These are phyloP conservation scores for Ceratotherium simum DNA, from an alignment of 2,113 vertebrate genomes.

Conservation along the genomic window DNA sequence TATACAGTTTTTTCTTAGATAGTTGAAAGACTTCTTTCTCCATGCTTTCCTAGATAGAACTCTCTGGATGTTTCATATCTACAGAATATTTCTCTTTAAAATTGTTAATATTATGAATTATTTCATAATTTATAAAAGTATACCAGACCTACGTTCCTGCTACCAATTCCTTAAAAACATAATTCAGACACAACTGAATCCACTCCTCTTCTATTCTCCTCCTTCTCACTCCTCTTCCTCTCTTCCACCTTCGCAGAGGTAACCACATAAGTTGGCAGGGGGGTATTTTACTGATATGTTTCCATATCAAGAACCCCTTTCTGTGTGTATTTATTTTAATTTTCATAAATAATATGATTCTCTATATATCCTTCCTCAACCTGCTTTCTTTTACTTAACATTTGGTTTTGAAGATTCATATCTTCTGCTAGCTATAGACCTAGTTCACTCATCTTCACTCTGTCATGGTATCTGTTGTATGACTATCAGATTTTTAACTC, in stretches of 20 bases:
- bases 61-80: background rate
- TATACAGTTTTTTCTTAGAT: background rate
- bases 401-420: conserved; percentile 23
- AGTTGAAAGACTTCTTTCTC: background rate
- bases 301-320: background rate
- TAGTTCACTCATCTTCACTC: background rate
- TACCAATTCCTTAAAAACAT: background rate
- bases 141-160: background rate
- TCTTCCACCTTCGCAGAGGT: background rate
- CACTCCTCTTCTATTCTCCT: background rate
- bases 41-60: background rate
- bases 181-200: background rate
- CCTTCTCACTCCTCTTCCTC: background rate
- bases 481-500: background rate
- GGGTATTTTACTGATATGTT: background rate
- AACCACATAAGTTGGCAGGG: background rate
- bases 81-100: background rate
- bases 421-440: background rate
- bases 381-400: background rate
- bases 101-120: background rate
- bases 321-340: background rate
- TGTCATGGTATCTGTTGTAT: background rate
- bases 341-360: conserved; percentile 6
- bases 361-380: background rate
- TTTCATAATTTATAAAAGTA: background rate